phyloP scores from a whole-genome alignment of 2,797 vertebrate species.

The Poeciliopsis infans region DNA sequence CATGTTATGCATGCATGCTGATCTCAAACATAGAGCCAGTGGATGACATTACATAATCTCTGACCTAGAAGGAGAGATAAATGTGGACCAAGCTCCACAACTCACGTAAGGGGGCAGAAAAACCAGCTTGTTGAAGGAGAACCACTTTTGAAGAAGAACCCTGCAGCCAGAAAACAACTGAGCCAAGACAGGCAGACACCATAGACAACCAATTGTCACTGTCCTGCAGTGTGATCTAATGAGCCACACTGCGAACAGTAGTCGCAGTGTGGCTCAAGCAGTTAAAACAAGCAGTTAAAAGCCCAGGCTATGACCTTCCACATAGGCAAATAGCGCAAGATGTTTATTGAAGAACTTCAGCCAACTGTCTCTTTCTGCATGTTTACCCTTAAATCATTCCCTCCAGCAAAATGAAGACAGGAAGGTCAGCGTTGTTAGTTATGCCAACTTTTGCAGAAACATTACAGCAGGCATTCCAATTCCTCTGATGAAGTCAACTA shows the following conservation, averaged over 20 bases:
- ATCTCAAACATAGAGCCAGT: slow-evolving; percentile 28
- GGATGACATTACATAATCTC: slow-evolving; percentile 60
- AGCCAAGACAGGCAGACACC: slow-evolving; percentile 41
- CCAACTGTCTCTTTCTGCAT: background rate
- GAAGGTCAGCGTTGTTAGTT: background rate
- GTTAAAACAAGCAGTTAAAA: slow-evolving; percentile 30
- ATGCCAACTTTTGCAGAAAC: background rate
- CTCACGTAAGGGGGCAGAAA: slow-evolving; percentile 46
- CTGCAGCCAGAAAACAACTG: slow-evolving; percentile 39
- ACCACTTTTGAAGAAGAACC: slow-evolving; percentile 48
- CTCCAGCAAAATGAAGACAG: background rate
- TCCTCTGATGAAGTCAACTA: background rate
- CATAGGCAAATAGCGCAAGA: background rate
- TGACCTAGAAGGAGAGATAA: slow-evolving; percentile 55
- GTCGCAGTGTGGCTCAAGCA: too few species aligned
- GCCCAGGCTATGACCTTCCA: background rate
- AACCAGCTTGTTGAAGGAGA: slow-evolving; percentile 47
- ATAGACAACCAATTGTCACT: slow-evolving; percentile 40
- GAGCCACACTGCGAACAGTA: slow-evolving; percentile 17
- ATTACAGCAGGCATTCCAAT: background rate
- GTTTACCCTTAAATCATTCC: background rate
- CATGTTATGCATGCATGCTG: slow-evolving; percentile 17
- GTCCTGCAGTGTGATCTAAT: slow-evolving; percentile 40
- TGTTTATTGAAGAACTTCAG: slow-evolving; percentile 1
- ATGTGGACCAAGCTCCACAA: slow-evolving; percentile 53